Conservation (phyloP, 2,113 vertebrate genomes). For the Emydura subglobosa region DNA sequence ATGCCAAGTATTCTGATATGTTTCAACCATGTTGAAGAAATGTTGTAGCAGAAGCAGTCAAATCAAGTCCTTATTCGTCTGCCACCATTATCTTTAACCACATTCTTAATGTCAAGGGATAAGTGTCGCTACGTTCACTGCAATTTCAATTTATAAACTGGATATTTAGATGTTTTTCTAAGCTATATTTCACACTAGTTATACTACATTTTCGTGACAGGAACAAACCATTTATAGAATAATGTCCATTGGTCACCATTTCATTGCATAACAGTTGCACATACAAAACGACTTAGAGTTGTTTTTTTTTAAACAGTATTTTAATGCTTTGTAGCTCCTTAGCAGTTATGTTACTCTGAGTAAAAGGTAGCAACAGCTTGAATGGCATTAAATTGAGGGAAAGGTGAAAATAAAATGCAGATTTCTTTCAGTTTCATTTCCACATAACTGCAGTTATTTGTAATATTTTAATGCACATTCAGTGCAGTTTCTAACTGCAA, state of each 20-base stretch:
- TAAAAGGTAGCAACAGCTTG: constrained; percentile 61
- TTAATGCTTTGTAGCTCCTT: constrained; percentile 55
- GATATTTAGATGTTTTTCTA: constrained; percentile 35
- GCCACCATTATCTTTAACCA: background rate
- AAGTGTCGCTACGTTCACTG: background rate
- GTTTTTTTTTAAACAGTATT: background rate
- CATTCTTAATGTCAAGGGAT: background rate
- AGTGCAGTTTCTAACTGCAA: constrained; percentile 73
- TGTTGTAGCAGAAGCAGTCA: background rate
- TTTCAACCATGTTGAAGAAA: background rate
- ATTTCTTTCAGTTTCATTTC: constrained; percentile 78
- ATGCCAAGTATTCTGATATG: background rate
- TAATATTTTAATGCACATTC: constrained; percentile 77
- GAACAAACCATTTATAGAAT: constrained; percentile 68
- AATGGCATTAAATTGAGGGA: constrained; percentile 69
- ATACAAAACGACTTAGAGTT: constrained; percentile 55
- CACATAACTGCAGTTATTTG: constrained; percentile 79
- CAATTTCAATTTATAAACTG: constrained; percentile 39
- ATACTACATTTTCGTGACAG: constrained; percentile 54
- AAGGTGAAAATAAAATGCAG: constrained; percentile 80
- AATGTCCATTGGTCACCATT: constrained; percentile 66
- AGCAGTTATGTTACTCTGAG: constrained; percentile 36
- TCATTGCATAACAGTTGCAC: constrained; percentile 37
- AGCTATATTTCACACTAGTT: constrained; percentile 40
- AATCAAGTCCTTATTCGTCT: background rate